Percentiles rank a stretch among this genome's conserved stretches.
Evolutionary conservation across 37 sponge, comb jelly and placozoan species (phyloP).

Genomic region (Trichoplax adhaerens): DNA sequence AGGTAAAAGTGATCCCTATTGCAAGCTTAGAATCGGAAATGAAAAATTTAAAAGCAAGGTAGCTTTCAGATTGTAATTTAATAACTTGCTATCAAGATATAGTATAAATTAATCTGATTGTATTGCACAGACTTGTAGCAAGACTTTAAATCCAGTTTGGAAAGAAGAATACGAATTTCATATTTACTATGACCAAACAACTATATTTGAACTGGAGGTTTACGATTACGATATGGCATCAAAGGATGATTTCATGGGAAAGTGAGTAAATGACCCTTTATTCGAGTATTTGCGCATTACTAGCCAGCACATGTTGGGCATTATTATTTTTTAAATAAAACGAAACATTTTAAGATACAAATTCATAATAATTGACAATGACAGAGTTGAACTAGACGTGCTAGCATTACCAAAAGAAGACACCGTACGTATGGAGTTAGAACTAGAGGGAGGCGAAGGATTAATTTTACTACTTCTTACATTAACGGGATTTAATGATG

Average conservation of each 20-base stretch:
- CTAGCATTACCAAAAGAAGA: too few relatives aligned
- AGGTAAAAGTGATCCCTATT: slow-evolving; percentile 68
- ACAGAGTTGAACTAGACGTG: too few relatives aligned
- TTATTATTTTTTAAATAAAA: too few relatives aligned
- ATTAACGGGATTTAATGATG: slow-evolving; percentile 21
- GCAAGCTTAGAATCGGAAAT: slow-evolving; percentile 66
- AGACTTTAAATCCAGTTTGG: slow-evolving; percentile 68
- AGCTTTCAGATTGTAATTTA: background rate
- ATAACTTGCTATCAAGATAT: background rate
- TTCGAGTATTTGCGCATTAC: too few relatives aligned
- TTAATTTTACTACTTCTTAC: slow-evolving; percentile 26
- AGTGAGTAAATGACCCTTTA: slow-evolving; percentile 23
- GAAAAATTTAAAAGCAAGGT: slow-evolving; percentile 78
- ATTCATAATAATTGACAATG: too few relatives aligned
- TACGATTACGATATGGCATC: slow-evolving; percentile 61
- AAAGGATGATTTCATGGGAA: slow-evolving; percentile 74
- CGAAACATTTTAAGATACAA: too few relatives aligned
- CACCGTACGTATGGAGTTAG: slow-evolving; percentile 3
- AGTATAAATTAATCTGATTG: background rate
- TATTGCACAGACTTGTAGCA: slow-evolving; percentile 26
- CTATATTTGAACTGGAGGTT: slow-evolving; percentile 52
- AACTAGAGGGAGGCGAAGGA: slow-evolving; percentile 21
- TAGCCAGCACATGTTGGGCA: too few relatives aligned
- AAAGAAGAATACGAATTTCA: slow-evolving; percentile 69
- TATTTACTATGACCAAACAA: slow-evolving; percentile 47